Conservation (phyloP, 2,888 invertebrate species). For the Dendrolimus houi region DNA sequence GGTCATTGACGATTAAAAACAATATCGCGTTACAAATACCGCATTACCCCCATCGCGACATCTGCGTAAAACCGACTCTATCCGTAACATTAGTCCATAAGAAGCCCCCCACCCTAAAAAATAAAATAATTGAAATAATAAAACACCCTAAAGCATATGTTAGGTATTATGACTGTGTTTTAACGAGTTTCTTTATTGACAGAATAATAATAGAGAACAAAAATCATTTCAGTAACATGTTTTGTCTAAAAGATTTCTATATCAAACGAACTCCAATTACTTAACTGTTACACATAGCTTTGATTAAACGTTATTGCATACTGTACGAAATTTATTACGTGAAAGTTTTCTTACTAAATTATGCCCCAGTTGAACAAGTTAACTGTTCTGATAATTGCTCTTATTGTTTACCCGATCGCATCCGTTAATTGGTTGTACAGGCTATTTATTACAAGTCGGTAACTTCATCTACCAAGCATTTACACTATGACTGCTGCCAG, state of each 20-base stretch:
- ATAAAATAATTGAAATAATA: no score
- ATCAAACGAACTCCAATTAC: conserved; percentile 1
- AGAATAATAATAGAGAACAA: no score
- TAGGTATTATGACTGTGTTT: no score
- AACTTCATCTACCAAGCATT: neutral
- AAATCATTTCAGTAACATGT: neutral
- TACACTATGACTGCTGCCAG: neutral
- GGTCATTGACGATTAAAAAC: no score
- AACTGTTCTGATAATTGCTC: neutral
- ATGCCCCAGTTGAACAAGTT: neutral
- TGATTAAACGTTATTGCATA: conserved; percentile 6
- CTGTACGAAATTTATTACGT: conserved; percentile 5
- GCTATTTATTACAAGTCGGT: neutral
- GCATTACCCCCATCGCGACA: no score
- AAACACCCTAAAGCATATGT: no score
- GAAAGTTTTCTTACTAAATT: conserved; percentile 1
- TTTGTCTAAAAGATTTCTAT: neutral
- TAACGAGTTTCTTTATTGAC: no score
- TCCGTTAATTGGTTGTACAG: neutral
- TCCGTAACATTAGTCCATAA: no score
- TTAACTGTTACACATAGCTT: conserved; percentile 5
- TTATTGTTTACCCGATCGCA: neutral
- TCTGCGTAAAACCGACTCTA: no score
- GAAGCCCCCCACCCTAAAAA: no score
- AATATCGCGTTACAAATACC: no score